phyloP scores from a whole-genome alignment of 1,140 invertebrate species.

The Papilio dardanus region DNA sequence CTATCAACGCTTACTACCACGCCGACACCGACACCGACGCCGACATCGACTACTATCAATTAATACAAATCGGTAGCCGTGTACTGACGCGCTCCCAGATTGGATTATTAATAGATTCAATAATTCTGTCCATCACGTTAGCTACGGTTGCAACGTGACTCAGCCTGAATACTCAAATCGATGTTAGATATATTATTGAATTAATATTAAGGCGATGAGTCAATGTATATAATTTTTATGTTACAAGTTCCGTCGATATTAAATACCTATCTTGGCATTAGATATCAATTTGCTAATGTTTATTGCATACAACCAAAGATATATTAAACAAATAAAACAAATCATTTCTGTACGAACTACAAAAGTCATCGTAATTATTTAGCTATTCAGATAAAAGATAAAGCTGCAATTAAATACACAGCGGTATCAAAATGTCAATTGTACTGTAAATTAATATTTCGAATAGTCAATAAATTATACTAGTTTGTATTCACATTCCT shows the following conservation, averaged over 20 bases:
- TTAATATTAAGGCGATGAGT: not conserved
- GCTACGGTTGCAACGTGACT: constrained; percentile 39
- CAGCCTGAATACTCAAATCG: not conserved
- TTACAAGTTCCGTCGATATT: not conserved
- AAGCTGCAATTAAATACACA: constrained; percentile 10
- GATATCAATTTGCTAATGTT: not conserved
- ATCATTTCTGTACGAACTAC: constrained; percentile 5
- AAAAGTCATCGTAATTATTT: constrained; percentile 15
- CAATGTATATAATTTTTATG: not conserved
- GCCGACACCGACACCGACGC: constrained; percentile 26
- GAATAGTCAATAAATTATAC: constrained; percentile 5
- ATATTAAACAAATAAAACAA: constrained; percentile 16
- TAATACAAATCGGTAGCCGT: constrained; percentile 77
- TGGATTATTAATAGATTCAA: constrained; percentile 73
- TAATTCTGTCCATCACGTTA: constrained; percentile 62
- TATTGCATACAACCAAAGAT: not conserved
- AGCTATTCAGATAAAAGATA: not conserved
- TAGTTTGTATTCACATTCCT: constrained; percentile 14
- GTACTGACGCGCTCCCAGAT: constrained; percentile 61
- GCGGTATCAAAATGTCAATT: constrained; percentile 4
- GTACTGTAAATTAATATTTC: constrained; percentile 8
- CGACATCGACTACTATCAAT: constrained; percentile 67
- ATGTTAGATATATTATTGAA: not conserved
- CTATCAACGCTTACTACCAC: constrained; percentile 62
- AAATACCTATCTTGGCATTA: not conserved